A percentile compares a stretch with the other conserved stretches of the same genome.
phyloP scores from a whole-genome alignment of 2,113 vertebrate genomes.

The Oryzias javanicus region DNA sequence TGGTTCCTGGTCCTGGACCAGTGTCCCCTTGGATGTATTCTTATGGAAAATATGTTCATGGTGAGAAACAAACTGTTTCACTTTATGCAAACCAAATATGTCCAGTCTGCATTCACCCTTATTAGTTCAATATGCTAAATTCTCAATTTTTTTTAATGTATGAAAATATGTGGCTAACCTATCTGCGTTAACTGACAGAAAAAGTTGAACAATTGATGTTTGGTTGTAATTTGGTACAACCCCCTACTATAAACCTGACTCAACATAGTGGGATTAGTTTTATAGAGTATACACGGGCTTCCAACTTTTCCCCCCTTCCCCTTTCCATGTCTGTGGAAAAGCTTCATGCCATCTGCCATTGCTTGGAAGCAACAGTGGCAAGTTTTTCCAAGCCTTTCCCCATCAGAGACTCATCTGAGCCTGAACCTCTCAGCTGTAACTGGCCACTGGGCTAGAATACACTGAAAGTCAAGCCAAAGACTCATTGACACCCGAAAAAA shows the following conservation, averaged over 20 bases:
- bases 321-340: constrained; percentile 42
- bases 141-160: constrained; percentile 5
- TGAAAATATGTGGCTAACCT: constrained; percentile 35
- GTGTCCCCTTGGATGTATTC: too few relatives aligned
- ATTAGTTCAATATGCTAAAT: too few relatives aligned
- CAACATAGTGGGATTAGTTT: constrained; percentile 30
- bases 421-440: constrained; percentile 58
- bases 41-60: too few relatives aligned
- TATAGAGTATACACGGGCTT: constrained; percentile 15
- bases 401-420: constrained; percentile 66
- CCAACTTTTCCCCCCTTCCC: constrained; percentile 23
- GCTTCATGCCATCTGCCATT: constrained; percentile 72
- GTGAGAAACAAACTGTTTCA: too few relatives aligned
- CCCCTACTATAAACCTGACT: constrained; percentile 54
- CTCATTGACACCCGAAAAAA: constrained; percentile 65
- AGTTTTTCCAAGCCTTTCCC: constrained; percentile 58
- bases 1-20: too few relatives aligned
- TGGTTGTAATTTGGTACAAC: constrained; percentile 13
- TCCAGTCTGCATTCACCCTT: too few relatives aligned
- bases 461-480: constrained; percentile 35
- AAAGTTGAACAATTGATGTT: constrained; percentile 13
- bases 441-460: constrained; percentile 53
- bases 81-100: too few relatives aligned
- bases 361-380: constrained; percentile 64
- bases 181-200: constrained; percentile 24